Evolutionary conservation across 2,888 invertebrate genomes (phyloP), one percentile per base, ranked within the genome.

Genomic region (Pheosia gnoma): DNA sequence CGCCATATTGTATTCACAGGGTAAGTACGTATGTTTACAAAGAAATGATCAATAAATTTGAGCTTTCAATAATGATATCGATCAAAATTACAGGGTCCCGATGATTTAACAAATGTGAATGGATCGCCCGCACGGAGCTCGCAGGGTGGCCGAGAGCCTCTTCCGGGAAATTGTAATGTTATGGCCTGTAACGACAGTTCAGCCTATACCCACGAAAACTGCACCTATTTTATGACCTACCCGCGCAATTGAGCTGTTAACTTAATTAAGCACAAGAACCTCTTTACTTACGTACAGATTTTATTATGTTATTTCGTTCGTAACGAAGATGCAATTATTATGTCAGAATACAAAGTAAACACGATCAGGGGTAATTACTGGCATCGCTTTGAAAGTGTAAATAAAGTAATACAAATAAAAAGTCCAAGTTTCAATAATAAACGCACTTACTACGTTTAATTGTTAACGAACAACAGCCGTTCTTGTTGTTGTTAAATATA

Each of bases 21-120:
- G 81, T 25, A 25, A 25, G 83, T 83, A 87, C 83, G 81, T 84
- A 83, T 85, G 87, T 90, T 90, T 91, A 90, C 84, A 87, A 90
- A 89, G 89, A 91, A 92, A 91, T 91, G 86, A 86, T 89, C 91
- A 91, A 93, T 93, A 93, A 93, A 92, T 92, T 90, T 89, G 86
- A 84, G 82, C 88, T 83, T 86, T 88, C 91, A 90, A 90, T 93
- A 91, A 93, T 93, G 93, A 93, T 93, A 93, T 92, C 89, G 92
- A 93, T 93, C 93, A 93, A 93, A 93, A 93, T 93, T 93, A 93
- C 86, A 92, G 93, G 92, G 91, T 88, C 87, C 85, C 81, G 91
- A 90, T 92, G 92, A 89, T 93, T 92, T 93, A 91, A 92, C 92
- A 93, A 93, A 91, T 91, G 92, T 85, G 89, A 88, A 81, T 78